Evolutionary conservation across 2,113 vertebrate species (phyloP).

Genomic region (Herpetotheres cachinnans): DNA sequence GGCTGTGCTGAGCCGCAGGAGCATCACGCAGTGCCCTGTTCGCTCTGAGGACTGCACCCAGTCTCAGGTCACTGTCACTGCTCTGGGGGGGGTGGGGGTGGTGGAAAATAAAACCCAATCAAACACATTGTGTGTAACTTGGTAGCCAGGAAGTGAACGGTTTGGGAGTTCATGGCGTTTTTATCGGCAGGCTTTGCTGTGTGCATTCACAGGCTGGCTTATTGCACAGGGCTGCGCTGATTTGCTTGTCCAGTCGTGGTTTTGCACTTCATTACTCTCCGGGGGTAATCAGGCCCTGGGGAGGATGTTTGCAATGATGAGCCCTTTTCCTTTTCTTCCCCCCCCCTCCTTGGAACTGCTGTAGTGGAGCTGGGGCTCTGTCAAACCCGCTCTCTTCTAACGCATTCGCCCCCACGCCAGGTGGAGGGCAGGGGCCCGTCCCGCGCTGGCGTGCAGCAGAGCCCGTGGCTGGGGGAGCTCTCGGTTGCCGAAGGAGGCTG

Average conservation of each 20-base stretch:
- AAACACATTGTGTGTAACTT: neutral
- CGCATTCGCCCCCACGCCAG: fast-evolving
- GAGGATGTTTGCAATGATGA: neutral
- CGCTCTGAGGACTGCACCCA: neutral
- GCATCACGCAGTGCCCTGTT: too few relatives aligned
- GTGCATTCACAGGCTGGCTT: neutral
- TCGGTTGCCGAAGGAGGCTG: fast-evolving
- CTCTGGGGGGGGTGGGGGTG: too few relatives aligned
- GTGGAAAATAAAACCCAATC: neutral
- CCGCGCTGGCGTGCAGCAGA: fast-evolving
- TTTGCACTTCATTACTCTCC: neutral
- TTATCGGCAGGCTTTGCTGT: neutral
- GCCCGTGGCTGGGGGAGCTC: neutral
- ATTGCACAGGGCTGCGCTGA: neutral
- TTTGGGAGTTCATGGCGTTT: neutral
- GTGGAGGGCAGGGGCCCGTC: neutral
- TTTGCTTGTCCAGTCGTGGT: neutral
- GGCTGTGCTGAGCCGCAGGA: neutral
- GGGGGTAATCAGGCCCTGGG: neutral
- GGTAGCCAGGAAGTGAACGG: neutral
- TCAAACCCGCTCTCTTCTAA: fast-evolving
- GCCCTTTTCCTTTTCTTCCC: neutral
- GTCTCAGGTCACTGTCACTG: neutral
- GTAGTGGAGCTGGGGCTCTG: neutral
- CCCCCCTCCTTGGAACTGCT: neutral